Evolutionary conservation across 2,797 vertebrate genomes (phyloP), one percentile per base, ranked within the genome.

Genomic region (Tarsius wallacei): DNA sequence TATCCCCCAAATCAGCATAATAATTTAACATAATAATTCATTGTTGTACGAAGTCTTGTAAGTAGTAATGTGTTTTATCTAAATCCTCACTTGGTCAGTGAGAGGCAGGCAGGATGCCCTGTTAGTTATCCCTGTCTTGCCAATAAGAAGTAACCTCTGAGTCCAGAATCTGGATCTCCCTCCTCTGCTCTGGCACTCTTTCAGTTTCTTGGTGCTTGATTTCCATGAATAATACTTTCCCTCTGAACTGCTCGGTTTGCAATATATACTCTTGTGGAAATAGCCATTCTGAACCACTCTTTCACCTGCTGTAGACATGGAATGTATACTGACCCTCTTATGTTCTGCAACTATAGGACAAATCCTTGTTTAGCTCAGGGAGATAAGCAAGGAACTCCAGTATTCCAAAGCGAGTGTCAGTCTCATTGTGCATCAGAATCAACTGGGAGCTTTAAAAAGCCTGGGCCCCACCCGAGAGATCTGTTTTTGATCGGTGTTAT

Each of bases 21-120:
- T 61, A 96, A 91, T 94, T 76, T 49, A 81, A 49, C 22, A 21
- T 81, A 94, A 71, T 90, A 89, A 97, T 64, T 97, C 86, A 97
- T 47, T 0, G 0, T 24, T 2, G 28, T 24, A 36, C 86, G 78
- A 70, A 82, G 36, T 13, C 86, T 88, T 55, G 9, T 42, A 53
- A 76, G 55, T 17, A 14, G 11, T 49, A 66, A 17, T 47, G 55
- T 86, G 49, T 70, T 83, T 96, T 89, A 80, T 80, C 71, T 88
- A 63, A 15, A 1, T 61, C 31, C 68, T 87, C 64, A 33, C 42
- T 19, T 0, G 9, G 63, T 57, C 47, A 3, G 49, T 42, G 0
- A 66, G 85, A 90, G 68, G 26, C 51, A 55, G 88, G 82, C 76
- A 84, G 51, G 64, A 57, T 64, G 17, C n/a, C 17, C 0, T 11